phyloP scores from a whole-genome alignment of 2,797 vertebrate genomes.

The Rhodeus uyekii region DNA sequence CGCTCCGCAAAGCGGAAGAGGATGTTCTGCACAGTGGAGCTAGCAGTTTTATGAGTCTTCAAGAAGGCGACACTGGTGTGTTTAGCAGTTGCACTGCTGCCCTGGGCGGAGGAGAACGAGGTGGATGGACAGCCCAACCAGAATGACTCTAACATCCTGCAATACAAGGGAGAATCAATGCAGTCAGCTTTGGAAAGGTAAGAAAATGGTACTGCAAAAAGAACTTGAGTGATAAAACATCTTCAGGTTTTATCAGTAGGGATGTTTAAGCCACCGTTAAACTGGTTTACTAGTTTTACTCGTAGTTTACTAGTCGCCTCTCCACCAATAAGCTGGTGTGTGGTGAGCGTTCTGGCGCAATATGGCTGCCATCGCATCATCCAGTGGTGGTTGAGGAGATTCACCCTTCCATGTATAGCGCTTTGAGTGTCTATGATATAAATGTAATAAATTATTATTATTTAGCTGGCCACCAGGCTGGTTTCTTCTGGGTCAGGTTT shows the following conservation, averaged over 20 bases:
- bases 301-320: too few species aligned
- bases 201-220: neutral
- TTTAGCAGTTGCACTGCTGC: constrained; percentile 65
- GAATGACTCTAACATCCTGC: constrained; percentile 78
- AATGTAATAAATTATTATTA: too few species aligned
- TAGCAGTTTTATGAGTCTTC: constrained; percentile 90
- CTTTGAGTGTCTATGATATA: too few species aligned
- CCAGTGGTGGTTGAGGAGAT: too few species aligned
- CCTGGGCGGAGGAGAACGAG: neutral
- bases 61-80: constrained; percentile 85
- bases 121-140: constrained; percentile 68
- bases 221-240: neutral
- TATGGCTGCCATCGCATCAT: too few species aligned
- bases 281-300: neutral
- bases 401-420: too few species aligned
- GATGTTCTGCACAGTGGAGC: constrained; percentile 87
- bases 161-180: neutral
- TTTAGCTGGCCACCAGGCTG: neutral
- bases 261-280: neutral
- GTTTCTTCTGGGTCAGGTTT: neutral
- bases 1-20: constrained; percentile 86
- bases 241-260: neutral
- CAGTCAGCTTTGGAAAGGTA: neutral
- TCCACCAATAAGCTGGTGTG: too few species aligned
- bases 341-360: too few species aligned